phyloP scores from a whole-genome alignment of 2,888 invertebrate genomes.

The Ectemnius continuus region DNA sequence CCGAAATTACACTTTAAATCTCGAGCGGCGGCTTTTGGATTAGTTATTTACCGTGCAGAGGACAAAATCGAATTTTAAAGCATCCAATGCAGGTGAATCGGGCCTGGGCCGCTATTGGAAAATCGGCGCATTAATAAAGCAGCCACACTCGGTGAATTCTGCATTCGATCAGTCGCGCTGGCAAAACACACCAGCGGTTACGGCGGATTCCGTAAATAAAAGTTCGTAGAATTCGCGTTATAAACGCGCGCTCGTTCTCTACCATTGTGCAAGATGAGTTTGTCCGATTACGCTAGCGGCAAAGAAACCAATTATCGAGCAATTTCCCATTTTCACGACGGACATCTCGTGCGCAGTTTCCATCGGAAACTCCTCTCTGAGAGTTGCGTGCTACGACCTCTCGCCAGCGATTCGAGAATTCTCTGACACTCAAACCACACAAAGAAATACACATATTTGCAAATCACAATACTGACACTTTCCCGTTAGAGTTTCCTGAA shows the following conservation, averaged over 20 bases:
- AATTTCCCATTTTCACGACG: constrained; percentile 26
- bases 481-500: neutral
- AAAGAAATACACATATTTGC: too few species aligned
- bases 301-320: constrained; percentile 37
- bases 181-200: neutral
- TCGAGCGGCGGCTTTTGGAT: constrained; percentile 35
- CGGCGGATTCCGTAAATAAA: constrained; percentile 27
- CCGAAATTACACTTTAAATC: constrained; percentile 46
- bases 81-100: too few species aligned
- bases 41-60: constrained; percentile 11
- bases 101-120: too few species aligned
- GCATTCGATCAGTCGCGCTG: too few species aligned
- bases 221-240: constrained; percentile 28
- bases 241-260: constrained; percentile 11
- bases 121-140: too few species aligned
- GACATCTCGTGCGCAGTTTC: neutral
- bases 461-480: neutral
- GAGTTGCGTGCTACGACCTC: neutral
- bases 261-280: constrained; percentile 21
- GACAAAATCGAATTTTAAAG: constrained; percentile 18
- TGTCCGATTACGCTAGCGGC: constrained; percentile 16
- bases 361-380: neutral
- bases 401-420: too few species aligned
- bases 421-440: too few species aligned
- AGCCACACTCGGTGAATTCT: too few species aligned